phyloP scores from a whole-genome alignment of 2,888 invertebrate species.

The Xiphydria camelus region DNA sequence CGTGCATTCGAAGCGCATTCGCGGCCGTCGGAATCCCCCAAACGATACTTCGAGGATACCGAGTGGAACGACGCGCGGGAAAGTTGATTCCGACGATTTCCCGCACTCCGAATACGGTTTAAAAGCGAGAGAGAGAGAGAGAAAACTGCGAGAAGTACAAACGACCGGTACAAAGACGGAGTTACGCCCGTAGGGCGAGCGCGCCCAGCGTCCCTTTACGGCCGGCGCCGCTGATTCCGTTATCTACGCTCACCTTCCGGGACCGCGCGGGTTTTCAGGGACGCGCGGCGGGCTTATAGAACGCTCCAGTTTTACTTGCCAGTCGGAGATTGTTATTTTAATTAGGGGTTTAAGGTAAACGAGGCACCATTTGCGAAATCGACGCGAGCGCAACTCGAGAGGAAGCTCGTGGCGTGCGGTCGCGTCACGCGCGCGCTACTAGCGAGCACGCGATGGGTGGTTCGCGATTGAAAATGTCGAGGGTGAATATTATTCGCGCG shows the following conservation, averaged over 20 bases:
- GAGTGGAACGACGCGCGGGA: too few relatives aligned
- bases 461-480: slow-evolving; percentile 10
- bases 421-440: slow-evolving; percentile 14
- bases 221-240: slow-evolving; percentile 28
- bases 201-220: slow-evolving; percentile 4
- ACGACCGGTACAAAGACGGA: slow-evolving; percentile 11
- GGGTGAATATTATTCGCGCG: slow-evolving; percentile 8
- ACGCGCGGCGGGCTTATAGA: too few relatives aligned
- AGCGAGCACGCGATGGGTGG: slow-evolving; percentile 7
- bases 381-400: slow-evolving; percentile 28
- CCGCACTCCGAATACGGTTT: too few relatives aligned
- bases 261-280: too few relatives aligned
- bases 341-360: slow-evolving; percentile 37
- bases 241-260: too few relatives aligned
- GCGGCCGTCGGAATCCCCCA: too few relatives aligned
- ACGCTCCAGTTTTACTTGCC: not conserved
- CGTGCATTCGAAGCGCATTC: too few relatives aligned
- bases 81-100: too few relatives aligned
- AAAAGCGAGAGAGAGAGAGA: too few relatives aligned
- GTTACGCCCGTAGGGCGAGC: too few relatives aligned
- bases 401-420: slow-evolving; percentile 20
- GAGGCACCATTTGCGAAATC: slow-evolving; percentile 22
- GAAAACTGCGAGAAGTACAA: too few relatives aligned
- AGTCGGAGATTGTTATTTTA: slow-evolving; percentile 26
- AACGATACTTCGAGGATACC: too few relatives aligned